A percentile compares a stretch with the other conserved stretches of the same genome.
These are phyloP conservation scores for Dryococelus australis DNA, from an alignment of 2,888 invertebrate species.

Conservation along the genomic window DNA sequence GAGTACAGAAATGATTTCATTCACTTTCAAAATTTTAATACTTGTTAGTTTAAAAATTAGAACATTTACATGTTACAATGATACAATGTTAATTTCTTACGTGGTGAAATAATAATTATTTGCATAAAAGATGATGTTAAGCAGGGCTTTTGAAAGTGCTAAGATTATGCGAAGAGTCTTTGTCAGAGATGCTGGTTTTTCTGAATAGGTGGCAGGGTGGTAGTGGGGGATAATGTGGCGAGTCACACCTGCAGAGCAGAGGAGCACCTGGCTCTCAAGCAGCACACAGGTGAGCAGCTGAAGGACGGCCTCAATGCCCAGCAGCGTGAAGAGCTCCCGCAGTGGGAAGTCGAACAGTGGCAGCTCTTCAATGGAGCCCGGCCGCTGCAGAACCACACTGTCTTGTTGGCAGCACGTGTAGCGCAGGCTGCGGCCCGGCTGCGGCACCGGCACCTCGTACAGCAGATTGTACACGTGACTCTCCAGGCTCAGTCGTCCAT, in stretches of 20 bases:
- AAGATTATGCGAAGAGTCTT: too few species aligned
- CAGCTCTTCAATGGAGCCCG: conserved; percentile 80
- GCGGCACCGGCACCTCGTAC: conserved; percentile 91
- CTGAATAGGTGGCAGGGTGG: too few species aligned
- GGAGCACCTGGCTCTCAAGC: conserved; percentile 94
- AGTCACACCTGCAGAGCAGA: conserved; percentile 89
- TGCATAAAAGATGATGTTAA: too few species aligned
- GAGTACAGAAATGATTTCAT: too few species aligned
- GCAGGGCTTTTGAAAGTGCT: too few species aligned
- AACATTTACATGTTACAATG: too few species aligned
- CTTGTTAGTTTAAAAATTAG: too few species aligned
- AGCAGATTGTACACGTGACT: conserved; percentile 95
- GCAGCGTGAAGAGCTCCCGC: conserved; percentile 83
- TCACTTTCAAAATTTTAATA: too few species aligned
- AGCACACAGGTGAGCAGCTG: conserved; percentile 94
- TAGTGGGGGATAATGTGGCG: too few species aligned
- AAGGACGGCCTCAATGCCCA: conserved; percentile 92
- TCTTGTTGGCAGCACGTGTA: conserved; percentile 61
- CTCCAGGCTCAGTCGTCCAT: conserved; percentile 79
- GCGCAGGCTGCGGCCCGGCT: conserved; percentile 70
- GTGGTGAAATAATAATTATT: too few species aligned
- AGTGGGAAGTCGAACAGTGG: conserved; percentile 95
- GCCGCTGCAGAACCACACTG: conserved; percentile 73
- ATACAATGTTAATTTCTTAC: too few species aligned
- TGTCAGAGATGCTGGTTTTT: too few species aligned